Percentiles rank a stretch among this genome's conserved stretches.
These are phyloP conservation scores for Pelvicachromis taeniatus DNA, from an alignment of 2,113 vertebrate species.

Conservation along the genomic window DNA sequence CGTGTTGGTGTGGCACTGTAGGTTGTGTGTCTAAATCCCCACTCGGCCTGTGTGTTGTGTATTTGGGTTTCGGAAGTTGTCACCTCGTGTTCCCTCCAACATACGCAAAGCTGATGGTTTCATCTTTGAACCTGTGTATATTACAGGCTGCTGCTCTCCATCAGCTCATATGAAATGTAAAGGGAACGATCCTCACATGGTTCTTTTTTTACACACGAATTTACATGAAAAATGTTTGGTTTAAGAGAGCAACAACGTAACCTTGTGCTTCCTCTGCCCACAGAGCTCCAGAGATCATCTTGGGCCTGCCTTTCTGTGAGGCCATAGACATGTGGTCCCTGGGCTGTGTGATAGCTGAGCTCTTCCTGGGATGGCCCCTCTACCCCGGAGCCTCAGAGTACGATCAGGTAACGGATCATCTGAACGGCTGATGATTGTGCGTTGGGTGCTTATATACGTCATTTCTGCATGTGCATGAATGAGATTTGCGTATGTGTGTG, in stretches of 20 bases:
- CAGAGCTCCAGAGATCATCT: conserved; percentile 98
- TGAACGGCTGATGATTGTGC: neutral
- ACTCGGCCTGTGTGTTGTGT: neutral
- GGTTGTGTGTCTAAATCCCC: neutral
- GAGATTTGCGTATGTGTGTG: neutral
- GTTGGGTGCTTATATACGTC: neutral
- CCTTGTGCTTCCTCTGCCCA: neutral
- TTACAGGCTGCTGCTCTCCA: neutral
- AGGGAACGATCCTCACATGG: neutral
- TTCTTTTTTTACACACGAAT: neutral
- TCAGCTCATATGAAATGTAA: neutral
- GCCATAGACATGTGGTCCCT: conserved; percentile 99
- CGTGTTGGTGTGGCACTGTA: neutral
- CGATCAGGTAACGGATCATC: conserved; percentile 83
- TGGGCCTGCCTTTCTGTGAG: conserved; percentile 96
- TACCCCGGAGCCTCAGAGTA: conserved; percentile 97
- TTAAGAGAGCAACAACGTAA: neutral
- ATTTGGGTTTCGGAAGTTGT: neutral
- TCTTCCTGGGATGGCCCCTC: conserved; percentile 97
- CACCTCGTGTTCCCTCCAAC: conserved; percentile 3
- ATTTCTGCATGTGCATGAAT: neutral
- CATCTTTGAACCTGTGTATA: neutral
- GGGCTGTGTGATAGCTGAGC: conserved; percentile 97
- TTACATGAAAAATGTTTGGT: neutral
- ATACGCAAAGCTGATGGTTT: neutral